Base-by-base conservation (phyloP, 2,797 vertebrate species). In the Muscicapa comitata region DNA sequence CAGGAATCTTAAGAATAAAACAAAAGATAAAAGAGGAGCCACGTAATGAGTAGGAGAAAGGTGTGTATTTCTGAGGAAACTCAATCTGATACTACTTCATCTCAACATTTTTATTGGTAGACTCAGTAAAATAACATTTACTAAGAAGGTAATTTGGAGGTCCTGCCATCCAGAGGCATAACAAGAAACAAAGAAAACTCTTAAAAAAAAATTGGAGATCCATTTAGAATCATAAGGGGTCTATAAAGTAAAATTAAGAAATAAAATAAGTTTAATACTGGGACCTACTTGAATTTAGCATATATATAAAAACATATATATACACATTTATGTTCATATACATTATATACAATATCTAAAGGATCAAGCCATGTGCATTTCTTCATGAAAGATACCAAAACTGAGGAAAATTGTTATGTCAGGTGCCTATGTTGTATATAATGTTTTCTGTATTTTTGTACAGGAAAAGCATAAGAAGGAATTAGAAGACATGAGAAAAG, bases 381-480 rank as follows among this genome's bases (percentile, higher is more conserved):
- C 24, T 89, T 79, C 10, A 28, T 70, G 12, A 50, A 70, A 55
- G 14, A 29, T 66, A 28, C 6, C 1, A 85, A 83, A 73, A 76
- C 28, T 54, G 5, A 55, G 18, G 23, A 58, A 83, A n/a, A 37
- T 33, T 25, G 3, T 54, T 54, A 4, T 38, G 4, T 45, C 1
- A 0, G 3, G 3, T 80, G 14, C 28, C 7, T 73, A 6, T 86
- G 19, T 61, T 58, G 7, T 51, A 13, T 63, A 20, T 83, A 45
- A 92, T 26, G 6, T 61, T 85, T 68, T 54, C 43, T 23, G 6
- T 68, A 21, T 75, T 91, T 94, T 84, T 82, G 48, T 95, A 33
- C 90, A 98, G 98, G 98, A 98, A 42, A 98, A 98, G 73, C 98
- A 98, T 96, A 98, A 97, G 37, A 92, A 95, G 71, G 97, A 98